Evolutionary conservation across 2,888 invertebrate species (phyloP).

Genomic region (Pantelozetes paolii): DNA sequence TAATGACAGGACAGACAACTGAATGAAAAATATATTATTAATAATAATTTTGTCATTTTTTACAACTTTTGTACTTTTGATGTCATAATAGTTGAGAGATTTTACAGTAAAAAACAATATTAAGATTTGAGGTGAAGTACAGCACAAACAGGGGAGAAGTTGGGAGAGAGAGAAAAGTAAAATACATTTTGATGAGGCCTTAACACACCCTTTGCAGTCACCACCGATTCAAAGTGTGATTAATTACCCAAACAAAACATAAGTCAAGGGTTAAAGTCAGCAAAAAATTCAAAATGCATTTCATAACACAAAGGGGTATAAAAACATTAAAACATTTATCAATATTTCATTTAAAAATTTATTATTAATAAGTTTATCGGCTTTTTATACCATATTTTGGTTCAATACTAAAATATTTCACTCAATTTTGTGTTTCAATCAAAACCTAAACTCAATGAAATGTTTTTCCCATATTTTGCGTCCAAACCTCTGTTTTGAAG

Average conservation of each 20-base stretch:
- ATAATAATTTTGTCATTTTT: constrained; percentile 4
- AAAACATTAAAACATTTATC: background rate
- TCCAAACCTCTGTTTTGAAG: background rate
- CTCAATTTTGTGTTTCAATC: background rate
- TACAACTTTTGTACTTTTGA: background rate
- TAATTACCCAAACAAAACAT: background rate
- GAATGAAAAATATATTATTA: background rate
- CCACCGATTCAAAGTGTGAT: constrained; percentile 29
- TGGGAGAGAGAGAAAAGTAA: background rate
- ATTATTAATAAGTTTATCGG: constrained; percentile 9
- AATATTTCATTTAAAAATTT: constrained; percentile 7
- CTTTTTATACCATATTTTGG: background rate
- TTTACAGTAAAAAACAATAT: background rate
- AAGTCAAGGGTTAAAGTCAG: constrained; percentile 18
- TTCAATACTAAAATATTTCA: constrained; percentile 1
- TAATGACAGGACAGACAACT: background rate
- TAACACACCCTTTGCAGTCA: constrained; percentile 22
- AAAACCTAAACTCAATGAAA: too few species aligned
- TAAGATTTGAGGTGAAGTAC: background rate
- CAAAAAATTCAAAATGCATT: background rate
- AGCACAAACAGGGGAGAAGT: background rate
- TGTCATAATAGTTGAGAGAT: constrained; percentile 22
- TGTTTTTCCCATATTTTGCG: too few species aligned
- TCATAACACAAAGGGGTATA: background rate
- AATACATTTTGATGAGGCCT: constrained; percentile 27